phyloP scores from a whole-genome alignment of 2,888 invertebrate genomes.

The Heliconius ethilla region DNA sequence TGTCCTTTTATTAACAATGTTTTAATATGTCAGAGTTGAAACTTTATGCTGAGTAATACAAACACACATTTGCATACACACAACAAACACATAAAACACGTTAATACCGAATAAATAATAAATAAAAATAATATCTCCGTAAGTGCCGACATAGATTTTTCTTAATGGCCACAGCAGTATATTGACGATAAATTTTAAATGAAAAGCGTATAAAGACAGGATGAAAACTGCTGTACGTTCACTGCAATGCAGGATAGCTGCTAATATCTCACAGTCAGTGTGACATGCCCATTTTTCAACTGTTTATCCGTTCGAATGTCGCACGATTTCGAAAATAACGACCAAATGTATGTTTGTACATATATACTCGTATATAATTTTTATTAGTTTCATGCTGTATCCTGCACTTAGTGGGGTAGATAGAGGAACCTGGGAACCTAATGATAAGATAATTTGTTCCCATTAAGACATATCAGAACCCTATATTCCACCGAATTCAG shows the following conservation, averaged over 20 bases:
- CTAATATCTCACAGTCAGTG: constrained; percentile 43
- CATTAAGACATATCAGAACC: too few species aligned
- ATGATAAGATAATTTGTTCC: too few species aligned
- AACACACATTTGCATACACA: not conserved
- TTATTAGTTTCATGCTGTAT: too few species aligned
- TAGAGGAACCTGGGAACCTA: too few species aligned
- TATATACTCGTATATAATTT: not conserved
- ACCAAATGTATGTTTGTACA: constrained; percentile 8
- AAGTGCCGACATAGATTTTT: constrained; percentile 27
- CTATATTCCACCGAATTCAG: too few species aligned
- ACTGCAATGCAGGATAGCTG: constrained; percentile 41
- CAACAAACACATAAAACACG: not conserved
- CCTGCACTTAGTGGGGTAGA: too few species aligned
- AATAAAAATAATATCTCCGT: constrained; percentile 12
- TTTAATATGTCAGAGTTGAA: not conserved
- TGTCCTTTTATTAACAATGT: not conserved
- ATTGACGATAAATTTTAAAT: constrained; percentile 41
- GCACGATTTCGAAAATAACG: constrained; percentile 36
- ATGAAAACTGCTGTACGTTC: constrained; percentile 38
- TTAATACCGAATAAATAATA: not conserved
- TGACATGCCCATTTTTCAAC: constrained; percentile 43
- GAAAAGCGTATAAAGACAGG: constrained; percentile 42
- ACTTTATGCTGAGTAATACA: not conserved
- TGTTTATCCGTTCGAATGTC: constrained; percentile 41
- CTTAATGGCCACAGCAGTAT: constrained; percentile 30